phyloP scores from a whole-genome alignment of 2,797 vertebrate species.

The Cirrhinus molitorella region DNA sequence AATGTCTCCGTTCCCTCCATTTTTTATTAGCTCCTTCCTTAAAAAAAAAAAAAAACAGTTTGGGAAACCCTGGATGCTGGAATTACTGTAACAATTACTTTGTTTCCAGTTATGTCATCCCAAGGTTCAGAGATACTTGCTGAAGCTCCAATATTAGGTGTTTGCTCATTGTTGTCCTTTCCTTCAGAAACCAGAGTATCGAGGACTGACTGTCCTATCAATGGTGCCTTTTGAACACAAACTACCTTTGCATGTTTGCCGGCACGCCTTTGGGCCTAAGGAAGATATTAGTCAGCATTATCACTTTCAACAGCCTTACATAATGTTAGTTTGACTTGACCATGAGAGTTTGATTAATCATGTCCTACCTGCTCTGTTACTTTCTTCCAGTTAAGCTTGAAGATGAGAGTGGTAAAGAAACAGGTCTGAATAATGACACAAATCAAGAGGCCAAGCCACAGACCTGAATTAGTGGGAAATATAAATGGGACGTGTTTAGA shows the following conservation, averaged over 20 bases:
- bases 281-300: conserved; percentile 13
- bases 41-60: too few species aligned
- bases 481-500: neutral
- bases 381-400: conserved; percentile 86
- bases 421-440: conserved; percentile 74
- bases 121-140: conserved; percentile 50
- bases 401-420: conserved; percentile 82
- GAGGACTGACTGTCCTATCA: conserved; percentile 55
- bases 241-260: conserved; percentile 62
- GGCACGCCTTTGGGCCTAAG: conserved; percentile 76
- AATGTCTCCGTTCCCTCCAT: too few species aligned
- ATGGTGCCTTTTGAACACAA: conserved; percentile 60
- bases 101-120: conserved; percentile 45
- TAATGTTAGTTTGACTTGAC: neutral
- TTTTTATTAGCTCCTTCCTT: too few species aligned
- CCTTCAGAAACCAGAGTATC: conserved; percentile 65
- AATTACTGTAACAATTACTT: conserved; percentile 16
- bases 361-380: conserved; percentile 83
- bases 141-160: conserved; percentile 42
- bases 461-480: conserved; percentile 73
- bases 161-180: conserved; percentile 49
- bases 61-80: neutral
- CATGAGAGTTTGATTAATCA: neutral
- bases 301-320: neutral
- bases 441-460: conserved; percentile 85